A percentile compares a stretch with the other conserved stretches of the same genome.
Conservation (phyloP, 2,888 invertebrate species). For the Auanema sp. region DNA sequence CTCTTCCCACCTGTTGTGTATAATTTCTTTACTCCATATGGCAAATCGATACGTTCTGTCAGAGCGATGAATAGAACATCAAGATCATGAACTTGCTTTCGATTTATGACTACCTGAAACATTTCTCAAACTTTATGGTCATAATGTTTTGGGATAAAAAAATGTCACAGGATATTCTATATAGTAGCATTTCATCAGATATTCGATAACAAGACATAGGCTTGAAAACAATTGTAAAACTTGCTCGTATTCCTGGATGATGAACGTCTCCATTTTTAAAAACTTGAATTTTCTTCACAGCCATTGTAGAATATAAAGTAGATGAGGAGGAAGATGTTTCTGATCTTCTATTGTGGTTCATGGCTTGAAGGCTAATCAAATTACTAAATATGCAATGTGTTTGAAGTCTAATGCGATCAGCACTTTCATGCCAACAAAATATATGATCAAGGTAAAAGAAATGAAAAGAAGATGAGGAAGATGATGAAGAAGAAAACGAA, state of each 20-base stretch:
- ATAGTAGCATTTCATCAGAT: not conserved
- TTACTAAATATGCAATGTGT: too few species aligned
- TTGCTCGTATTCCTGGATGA: slow-evolving; percentile 19
- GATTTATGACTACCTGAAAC: slow-evolving; percentile 16
- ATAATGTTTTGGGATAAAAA: not conserved
- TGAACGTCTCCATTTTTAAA: slow-evolving; percentile 21
- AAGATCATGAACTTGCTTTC: slow-evolving; percentile 18
- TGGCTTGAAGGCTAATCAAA: too few species aligned
- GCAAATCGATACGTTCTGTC: slow-evolving; percentile 13
- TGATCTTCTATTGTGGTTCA: too few species aligned
- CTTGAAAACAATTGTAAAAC: slow-evolving; percentile 4
- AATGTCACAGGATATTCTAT: not conserved
- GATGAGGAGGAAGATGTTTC: too few species aligned
- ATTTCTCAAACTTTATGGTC: not conserved
- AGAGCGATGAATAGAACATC: slow-evolving; percentile 16
- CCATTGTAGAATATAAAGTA: slow-evolving; percentile 7
- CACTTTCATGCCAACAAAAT: too few species aligned
- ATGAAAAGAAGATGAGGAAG: too few species aligned
- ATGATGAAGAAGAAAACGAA: too few species aligned
- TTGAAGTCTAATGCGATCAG: too few species aligned
- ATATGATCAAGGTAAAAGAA: too few species aligned
- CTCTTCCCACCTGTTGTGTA: slow-evolving; percentile 17
- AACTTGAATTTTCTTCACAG: slow-evolving; percentile 18
- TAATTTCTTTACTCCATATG: slow-evolving; percentile 21
- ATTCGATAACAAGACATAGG: not conserved